A percentile compares a stretch with the other conserved stretches of the same genome.
Evolutionary conservation across 2,797 vertebrate genomes (phyloP).

Genomic region (Jordanella pulchra): DNA sequence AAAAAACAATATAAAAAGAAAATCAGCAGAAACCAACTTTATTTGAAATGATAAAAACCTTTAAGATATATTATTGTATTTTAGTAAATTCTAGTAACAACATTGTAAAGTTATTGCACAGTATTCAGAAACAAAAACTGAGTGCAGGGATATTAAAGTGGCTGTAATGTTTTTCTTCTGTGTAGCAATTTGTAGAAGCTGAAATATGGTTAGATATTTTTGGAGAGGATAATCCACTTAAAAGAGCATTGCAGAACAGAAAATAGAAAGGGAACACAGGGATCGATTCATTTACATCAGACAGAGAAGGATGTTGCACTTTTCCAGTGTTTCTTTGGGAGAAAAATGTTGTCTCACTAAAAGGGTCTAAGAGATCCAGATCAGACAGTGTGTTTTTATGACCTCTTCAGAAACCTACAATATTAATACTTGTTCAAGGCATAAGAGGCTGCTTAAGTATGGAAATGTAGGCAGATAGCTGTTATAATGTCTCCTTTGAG

Average conservation of each 20-base stretch:
- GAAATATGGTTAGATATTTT: slow-evolving; percentile 3
- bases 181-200: slow-evolving; percentile 5
- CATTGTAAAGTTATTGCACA: slow-evolving; percentile 8
- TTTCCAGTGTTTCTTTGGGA: background rate
- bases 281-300: slow-evolving; percentile 15
- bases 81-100: slow-evolving; percentile 8
- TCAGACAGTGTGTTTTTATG: background rate
- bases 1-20: background rate
- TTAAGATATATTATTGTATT: background rate
- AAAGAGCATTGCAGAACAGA: slow-evolving; percentile 17
- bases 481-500: slow-evolving; percentile 2
- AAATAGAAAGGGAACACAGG: slow-evolving; percentile 7
- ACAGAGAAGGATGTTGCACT: slow-evolving; percentile 1
- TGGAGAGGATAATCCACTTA: background rate
- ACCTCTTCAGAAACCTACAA: background rate
- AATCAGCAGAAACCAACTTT: slow-evolving; percentile 1
- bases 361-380: background rate
- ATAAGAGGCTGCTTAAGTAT: slow-evolving; percentile 7
- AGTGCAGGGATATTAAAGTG: slow-evolving; percentile 7
- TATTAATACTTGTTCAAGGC: slow-evolving; percentile 9
- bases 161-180: slow-evolving; percentile 8
- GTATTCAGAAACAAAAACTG: slow-evolving; percentile 13
- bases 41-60: background rate
- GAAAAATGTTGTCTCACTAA: slow-evolving; percentile 4
- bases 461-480: background rate